phyloP scores from a whole-genome alignment of 2,888 invertebrate genomes.

The Empis stercorea region DNA sequence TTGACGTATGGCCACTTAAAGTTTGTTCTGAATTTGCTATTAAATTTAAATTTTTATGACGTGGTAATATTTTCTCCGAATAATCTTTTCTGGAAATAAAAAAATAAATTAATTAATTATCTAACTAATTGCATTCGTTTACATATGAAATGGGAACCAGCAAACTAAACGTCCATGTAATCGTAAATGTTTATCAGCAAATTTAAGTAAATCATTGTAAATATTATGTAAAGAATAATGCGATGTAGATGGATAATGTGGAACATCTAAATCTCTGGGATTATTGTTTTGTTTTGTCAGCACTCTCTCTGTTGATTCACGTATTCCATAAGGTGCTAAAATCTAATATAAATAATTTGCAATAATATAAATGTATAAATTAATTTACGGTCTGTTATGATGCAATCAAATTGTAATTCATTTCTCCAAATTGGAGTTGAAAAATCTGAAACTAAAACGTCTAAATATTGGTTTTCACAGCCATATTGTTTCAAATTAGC shows the following conservation, averaged over 20 bases:
- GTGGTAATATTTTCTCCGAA: constrained; percentile 56
- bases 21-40: constrained; percentile 81
- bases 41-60: constrained; percentile 63
- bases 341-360: background rate
- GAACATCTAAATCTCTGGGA: constrained; percentile 47
- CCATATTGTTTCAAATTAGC: constrained; percentile 85
- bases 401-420: constrained; percentile 67
- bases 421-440: constrained; percentile 68
- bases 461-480: constrained; percentile 60
- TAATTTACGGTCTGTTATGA: constrained; percentile 87
- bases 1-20: constrained; percentile 63
- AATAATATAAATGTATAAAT: background rate
- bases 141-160: constrained; percentile 90
- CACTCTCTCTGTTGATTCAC: constrained; percentile 80
- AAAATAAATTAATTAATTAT: too few species aligned
- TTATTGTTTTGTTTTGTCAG: constrained; percentile 37
- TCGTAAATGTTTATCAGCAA: constrained; percentile 64
- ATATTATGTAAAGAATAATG: constrained; percentile 73
- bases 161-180: constrained; percentile 75
- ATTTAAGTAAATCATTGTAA: constrained; percentile 70
- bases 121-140: constrained; percentile 7
- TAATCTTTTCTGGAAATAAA: constrained; percentile 61
- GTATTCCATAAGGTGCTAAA: constrained; percentile 91
- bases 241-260: constrained; percentile 73
- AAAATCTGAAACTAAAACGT: constrained; percentile 85